A percentile compares a stretch with the other conserved stretches of the same genome.
Evolutionary conservation across 2,797 vertebrate species (phyloP).

Genomic region (Neopelma chrysocephalum): DNA sequence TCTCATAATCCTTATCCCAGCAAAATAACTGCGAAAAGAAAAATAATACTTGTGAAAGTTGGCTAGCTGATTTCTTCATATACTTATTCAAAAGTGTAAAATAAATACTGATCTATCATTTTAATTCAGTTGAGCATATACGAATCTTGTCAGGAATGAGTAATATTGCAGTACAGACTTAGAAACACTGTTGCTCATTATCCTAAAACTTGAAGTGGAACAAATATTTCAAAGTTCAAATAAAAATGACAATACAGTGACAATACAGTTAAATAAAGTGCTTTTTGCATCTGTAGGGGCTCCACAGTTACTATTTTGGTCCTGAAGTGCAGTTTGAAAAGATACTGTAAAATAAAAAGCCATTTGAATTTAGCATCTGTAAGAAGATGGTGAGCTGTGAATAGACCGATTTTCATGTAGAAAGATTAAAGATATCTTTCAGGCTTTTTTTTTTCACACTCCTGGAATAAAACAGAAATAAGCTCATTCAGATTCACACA

Average conservation of each 20-base stretch:
- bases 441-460: not conserved
- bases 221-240: not conserved
- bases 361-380: not conserved
- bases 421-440: not conserved
- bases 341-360: not conserved
- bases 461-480: not conserved
- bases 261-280: not conserved
- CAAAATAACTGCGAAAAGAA: not conserved
- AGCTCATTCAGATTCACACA: not conserved
- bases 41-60: not conserved
- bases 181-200: not conserved
- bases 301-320: not conserved
- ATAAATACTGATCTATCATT: not conserved
- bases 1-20: not conserved
- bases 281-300: not conserved
- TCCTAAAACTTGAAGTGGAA: not conserved
- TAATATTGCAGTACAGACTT: not conserved
- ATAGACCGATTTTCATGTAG: accelerated
- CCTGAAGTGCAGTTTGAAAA: not conserved
- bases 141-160: not conserved
- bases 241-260: not conserved
- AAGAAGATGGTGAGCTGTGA: not conserved
- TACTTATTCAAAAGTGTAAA: not conserved
- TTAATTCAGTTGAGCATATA: not conserved
- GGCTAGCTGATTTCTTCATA: not conserved